Evolutionary conservation across 2,797 vertebrate species (phyloP), one percentile per base, ranked within the genome.

Genomic region (Epinephelus coioides): DNA sequence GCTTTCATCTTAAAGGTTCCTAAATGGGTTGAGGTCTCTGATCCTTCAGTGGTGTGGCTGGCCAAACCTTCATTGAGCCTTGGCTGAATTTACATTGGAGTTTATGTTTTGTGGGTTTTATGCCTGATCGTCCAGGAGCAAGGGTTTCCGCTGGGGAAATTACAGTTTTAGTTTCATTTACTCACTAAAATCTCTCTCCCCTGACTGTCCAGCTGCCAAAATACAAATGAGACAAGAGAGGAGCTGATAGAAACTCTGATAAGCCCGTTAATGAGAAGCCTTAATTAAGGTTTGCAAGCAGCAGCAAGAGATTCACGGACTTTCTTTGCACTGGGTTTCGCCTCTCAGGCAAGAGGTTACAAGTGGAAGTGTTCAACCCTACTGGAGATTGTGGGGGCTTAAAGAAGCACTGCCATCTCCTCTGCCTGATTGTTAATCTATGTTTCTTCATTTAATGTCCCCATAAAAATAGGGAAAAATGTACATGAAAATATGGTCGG

Each of bases 141-240:
- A 34, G 17, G n/a, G n/a, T 17, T 54, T 65, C 38, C 17, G 2
- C 14, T 30, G 18, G 46, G 30, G n/a, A 81, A 68, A 61, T 44
- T 49, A 46, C 9, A 54, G 54, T 40, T 81, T 55, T 49, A 21
- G 56, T 68, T 49, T 53, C 1, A 57, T 68, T 38, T 38, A 59
- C 23, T 38, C 8, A 60, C 46, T 17, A 46, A 60, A n/a, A 72
- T 44, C 23, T n/a, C 30, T 59, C 25, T 55, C 27, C 44, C 23
- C 60, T 10, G 55, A 60, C 30, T 50, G n/a, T 62, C 43, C 59
- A 27, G 15, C 59, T 69, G 9, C 51, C 44, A 71, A 51, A 51
- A 60, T 59, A 18, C 49, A 50, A 70, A 68, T 67, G 44, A 63
- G 23, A 69, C 18, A 11, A 44, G 6, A 56, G 50, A 56, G 11